A percentile compares a stretch with the other conserved stretches of the same genome.
Evolutionary conservation across 2,888 invertebrate genomes (phyloP).

Genomic region (Calameuta filiformis): DNA sequence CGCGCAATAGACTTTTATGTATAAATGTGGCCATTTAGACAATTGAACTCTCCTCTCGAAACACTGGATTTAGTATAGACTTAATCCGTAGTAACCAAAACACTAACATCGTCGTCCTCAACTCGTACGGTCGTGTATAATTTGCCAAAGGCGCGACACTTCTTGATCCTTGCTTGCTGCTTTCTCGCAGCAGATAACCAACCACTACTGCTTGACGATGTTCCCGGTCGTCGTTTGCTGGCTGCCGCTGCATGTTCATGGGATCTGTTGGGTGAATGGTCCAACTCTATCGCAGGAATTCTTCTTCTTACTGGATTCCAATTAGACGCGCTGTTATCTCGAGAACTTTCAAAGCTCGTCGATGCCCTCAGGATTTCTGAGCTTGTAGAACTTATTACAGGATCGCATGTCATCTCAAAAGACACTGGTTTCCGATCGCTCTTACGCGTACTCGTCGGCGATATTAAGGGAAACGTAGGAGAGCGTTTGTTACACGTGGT

Average conservation of each 20-base stretch:
- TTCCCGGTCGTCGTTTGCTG: not conserved
- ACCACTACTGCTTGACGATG: not conserved
- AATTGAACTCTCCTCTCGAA: not conserved
- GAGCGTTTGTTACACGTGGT: slow-evolving; percentile 14
- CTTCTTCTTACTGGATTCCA: slow-evolving; percentile 15
- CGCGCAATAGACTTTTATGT: not conserved
- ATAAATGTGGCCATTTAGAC: not conserved
- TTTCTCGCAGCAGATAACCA: slow-evolving; percentile 18
- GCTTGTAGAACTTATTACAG: not conserved
- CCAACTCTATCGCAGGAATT: slow-evolving; percentile 10
- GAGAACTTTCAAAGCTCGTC: not conserved
- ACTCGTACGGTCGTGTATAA: slow-evolving; percentile 21
- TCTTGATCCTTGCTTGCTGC: slow-evolving; percentile 17
- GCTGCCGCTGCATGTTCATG: not conserved
- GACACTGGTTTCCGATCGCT: not conserved
- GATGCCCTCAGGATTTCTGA: not conserved
- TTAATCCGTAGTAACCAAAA: slow-evolving; percentile 15
- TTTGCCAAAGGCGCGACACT: slow-evolving; percentile 16
- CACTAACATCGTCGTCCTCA: slow-evolving; percentile 18
- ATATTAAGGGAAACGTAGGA: slow-evolving; percentile 17
- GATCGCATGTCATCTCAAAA: slow-evolving; percentile 11
- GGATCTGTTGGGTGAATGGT: slow-evolving; percentile 16
- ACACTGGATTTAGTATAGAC: not conserved
- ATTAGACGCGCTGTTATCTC: not conserved
- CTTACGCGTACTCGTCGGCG: slow-evolving; percentile 3